Conservation (phyloP, 2,797 vertebrate species). For the Coracias cyanogaster region DNA sequence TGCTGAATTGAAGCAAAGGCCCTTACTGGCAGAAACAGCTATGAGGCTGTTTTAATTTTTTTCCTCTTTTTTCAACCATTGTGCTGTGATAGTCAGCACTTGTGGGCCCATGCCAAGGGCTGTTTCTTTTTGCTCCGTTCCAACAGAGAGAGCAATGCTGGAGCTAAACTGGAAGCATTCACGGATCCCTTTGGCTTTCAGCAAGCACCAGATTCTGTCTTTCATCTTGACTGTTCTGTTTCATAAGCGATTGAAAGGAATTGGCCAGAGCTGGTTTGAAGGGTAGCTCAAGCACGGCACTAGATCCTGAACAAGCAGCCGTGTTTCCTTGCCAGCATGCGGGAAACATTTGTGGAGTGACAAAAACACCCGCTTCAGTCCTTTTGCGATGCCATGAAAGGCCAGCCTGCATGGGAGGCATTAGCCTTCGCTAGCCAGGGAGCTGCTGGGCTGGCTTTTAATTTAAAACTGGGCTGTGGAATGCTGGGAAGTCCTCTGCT, state of each 20-base stretch:
- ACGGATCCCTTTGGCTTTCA: not conserved
- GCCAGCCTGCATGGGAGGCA: not conserved
- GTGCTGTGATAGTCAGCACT: not conserved
- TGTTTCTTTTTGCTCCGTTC: slow-evolving; percentile 25
- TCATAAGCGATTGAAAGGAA: not conserved
- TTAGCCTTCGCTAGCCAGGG: not conserved
- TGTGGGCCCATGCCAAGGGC: not conserved
- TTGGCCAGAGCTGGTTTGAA: not conserved
- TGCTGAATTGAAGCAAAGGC: not conserved
- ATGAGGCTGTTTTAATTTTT: not conserved
- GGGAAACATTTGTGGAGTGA: not conserved
- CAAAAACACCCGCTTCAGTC: not conserved
- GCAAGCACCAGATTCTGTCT: not conserved
- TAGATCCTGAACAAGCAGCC: not conserved
- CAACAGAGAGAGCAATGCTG: slow-evolving; percentile 18
- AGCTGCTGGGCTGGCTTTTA: not conserved
- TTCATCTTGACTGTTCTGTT: not conserved
- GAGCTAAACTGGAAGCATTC: not conserved
- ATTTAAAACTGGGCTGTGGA: not conserved
- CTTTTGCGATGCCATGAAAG: not conserved
- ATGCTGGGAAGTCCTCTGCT: not conserved
- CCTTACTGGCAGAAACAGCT: not conserved
- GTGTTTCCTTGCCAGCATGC: not conserved
- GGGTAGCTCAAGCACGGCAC: not conserved
- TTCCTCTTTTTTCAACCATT: not conserved